Evolutionary conservation across 2,797 vertebrate genomes (phyloP), one percentile per base, ranked within the genome.

Genomic region (Tangara arthus): DNA sequence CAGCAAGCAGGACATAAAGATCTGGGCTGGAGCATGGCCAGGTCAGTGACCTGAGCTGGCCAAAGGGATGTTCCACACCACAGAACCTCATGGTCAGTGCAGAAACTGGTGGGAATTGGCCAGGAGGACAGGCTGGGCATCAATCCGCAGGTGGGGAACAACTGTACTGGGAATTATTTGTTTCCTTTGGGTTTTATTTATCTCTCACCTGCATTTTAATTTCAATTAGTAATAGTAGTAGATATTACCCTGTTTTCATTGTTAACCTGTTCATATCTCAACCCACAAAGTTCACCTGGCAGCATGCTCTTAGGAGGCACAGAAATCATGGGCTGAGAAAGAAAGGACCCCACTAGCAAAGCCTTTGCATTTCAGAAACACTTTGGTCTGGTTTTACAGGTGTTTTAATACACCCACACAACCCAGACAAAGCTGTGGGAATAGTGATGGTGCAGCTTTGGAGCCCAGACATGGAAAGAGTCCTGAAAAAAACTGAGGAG

Each of bases 121-220:
- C 22, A 14, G 15, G 15, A 34, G 21, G 12, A 39, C 37, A 39
- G 26, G 17, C 1, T 52, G 39, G n/a, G 39, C 60, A 59, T 80
- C 28, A 26, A 6, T 20, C 46, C 41, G 34, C 0, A 0, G 3
- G 5, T 32, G 27, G 21, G 34, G 13, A 49, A 22, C 30, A 60
- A 2, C 26, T 55, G 15, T 42, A 7, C 61, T 41, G 47, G 20
- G 47, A 55, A 35, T 82, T 20, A 17, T 1, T 53, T 35, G 4
- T 61, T 61, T 68, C 46, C 5, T 22, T 32, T 55, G 22, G 6
- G 30, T 27, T 32, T 55, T 27, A 46, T 46, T 66, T 35, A 9
- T 41, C n/a, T 65, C 19, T 23, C 7, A 1, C 6, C 52, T 80
- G 53, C 30, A 28, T 66, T 81, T 46, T 55, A 26, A 28, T 27